Evolutionary conservation across 2,113 vertebrate species (phyloP), one percentile per base, ranked within the genome.

Genomic region (Galemys pyrenaicus): DNA sequence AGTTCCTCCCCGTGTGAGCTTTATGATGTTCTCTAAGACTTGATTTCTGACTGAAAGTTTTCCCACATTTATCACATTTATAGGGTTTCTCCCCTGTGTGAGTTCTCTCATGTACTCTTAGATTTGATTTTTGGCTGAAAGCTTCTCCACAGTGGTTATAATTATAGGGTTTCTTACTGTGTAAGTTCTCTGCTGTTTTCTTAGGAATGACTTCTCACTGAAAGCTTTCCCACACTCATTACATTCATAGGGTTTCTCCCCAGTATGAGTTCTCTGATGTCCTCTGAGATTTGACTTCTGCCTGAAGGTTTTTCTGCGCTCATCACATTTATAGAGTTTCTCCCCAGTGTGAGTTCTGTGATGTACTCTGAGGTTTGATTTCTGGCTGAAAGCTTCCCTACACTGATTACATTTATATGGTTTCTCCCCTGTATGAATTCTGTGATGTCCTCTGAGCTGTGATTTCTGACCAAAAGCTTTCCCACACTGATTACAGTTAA

Each of bases 271-370:
- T 89, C 90, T 95, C 65, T 92, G 91, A 78, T 96, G 80, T 77
- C 85, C 87, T 68, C 87, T 92, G 24, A 95, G 96, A 62, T 93
- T 95, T 24, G 95, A 92, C 49, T 93, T 97, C 77, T 92, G 87
- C 41, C 91, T 92, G 91, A 97, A 97, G 28, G 71, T 82, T 90
- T 97, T 95, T 7, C 96, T 96, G 82, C 96, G 97, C 1, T 94
- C 78, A 5, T 96, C 77, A 82, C 96, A 96, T 46, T 89, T 62
- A 28, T 49, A 49, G 46, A 11, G 46, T 49, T 10, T 49, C 10
- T 49, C 46, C 46, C 46, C 10, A 49, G 46, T 62, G 46, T 96
- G 96, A 51, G 77, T 94, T 83, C 95, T 89, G 8, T 85, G 51
- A 68, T 97, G 94, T 11, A 67, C 80, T 70, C 83, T 62, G 9